phyloP scores from a whole-genome alignment of 2,888 invertebrate genomes.

The Isoperla grammatica region DNA sequence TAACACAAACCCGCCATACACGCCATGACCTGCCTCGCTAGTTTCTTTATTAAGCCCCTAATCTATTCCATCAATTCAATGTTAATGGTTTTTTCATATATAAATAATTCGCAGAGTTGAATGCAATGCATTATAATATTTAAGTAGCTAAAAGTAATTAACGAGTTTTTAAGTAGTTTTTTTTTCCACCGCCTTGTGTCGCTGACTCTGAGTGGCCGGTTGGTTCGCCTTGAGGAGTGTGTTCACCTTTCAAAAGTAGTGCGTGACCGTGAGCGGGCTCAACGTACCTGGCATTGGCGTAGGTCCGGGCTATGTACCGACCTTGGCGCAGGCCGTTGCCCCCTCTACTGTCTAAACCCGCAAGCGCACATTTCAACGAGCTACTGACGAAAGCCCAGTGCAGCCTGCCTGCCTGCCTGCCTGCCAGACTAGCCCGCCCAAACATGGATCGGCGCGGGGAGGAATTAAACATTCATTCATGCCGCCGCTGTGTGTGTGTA shows the following conservation, averaged over 20 bases:
- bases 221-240: too few relatives aligned
- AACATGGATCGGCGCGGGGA: too few relatives aligned
- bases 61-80: constrained; percentile 11
- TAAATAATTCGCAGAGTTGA: constrained; percentile 12
- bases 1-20: neutral
- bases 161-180: too few relatives aligned
- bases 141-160: constrained; percentile 16
- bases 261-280: neutral
- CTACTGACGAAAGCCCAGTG: constrained; percentile 9
- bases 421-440: too few relatives aligned
- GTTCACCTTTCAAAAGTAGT: too few relatives aligned
- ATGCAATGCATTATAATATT: constrained; percentile 12
- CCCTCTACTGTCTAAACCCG: neutral
- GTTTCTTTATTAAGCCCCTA: neutral
- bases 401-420: neutral
- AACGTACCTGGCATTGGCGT: constrained; percentile 15
- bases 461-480: too few relatives aligned
- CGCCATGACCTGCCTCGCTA: neutral
- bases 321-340: constrained; percentile 5
- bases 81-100: constrained; percentile 4
- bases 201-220: too few relatives aligned
- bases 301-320: constrained; percentile 14
- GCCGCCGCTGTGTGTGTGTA: too few relatives aligned
- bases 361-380: constrained; percentile 1
- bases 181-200: too few relatives aligned